Conservation (phyloP, 2,113 vertebrate species). For the Candoia aspera region DNA sequence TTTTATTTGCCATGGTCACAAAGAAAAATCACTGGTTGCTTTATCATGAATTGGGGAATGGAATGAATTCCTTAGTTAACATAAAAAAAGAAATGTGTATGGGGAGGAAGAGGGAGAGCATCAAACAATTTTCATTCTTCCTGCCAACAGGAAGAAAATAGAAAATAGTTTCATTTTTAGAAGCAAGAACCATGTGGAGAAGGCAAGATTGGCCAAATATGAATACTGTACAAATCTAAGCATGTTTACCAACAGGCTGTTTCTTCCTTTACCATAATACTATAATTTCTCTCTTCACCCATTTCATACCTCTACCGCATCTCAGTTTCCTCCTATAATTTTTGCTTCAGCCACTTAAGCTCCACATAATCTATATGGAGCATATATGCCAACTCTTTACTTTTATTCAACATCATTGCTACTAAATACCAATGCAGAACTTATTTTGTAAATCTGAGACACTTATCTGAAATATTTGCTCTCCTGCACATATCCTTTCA, state of each 20-base stretch:
- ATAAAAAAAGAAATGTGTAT: background rate
- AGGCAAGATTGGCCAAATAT: background rate
- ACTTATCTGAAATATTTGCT: constrained; percentile 46
- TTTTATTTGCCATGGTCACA: background rate
- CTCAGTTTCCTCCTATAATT: constrained; percentile 40
- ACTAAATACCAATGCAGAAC: constrained; percentile 60
- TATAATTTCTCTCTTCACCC: background rate
- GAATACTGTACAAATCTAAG: background rate
- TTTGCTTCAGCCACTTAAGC: constrained; percentile 21
- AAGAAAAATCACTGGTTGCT: background rate
- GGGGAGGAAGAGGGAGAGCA: background rate
- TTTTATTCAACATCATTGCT: constrained; percentile 34
- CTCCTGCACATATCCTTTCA: constrained; percentile 41
- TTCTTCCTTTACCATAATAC: background rate
- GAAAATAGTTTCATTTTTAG: constrained; percentile 24
- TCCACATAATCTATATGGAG: background rate
- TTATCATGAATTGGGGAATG: constrained; percentile 31
- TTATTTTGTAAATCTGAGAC: constrained; percentile 59
- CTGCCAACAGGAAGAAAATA: constrained; percentile 20
- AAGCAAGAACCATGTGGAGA: background rate
- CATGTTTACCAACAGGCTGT: background rate
- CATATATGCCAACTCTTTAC: background rate
- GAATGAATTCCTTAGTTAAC: constrained; percentile 21
- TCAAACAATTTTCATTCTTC: constrained; percentile 22
- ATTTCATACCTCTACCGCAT: background rate